A percentile compares a stretch with the other conserved stretches of the same genome.
phyloP scores from a whole-genome alignment of 2,797 vertebrate genomes.

The Sus cebifrons region DNA sequence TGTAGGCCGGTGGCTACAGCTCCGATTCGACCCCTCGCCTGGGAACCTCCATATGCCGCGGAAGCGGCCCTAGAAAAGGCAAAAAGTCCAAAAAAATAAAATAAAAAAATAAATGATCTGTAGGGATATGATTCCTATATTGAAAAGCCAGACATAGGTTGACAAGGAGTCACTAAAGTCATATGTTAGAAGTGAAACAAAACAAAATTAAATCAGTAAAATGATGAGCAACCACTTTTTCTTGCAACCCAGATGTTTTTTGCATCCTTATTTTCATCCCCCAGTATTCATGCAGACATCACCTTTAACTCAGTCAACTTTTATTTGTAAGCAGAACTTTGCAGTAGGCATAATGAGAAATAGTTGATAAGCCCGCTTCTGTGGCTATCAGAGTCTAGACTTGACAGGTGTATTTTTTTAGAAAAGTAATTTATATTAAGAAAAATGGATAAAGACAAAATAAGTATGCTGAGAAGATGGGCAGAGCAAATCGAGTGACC shows the following conservation, averaged over 20 bases:
- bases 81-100: too few relatives aligned
- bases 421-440: neutral
- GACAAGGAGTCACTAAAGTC: neutral
- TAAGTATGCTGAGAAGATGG: neutral
- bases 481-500: neutral
- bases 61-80: too few relatives aligned
- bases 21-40: too few relatives aligned
- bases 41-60: too few relatives aligned
- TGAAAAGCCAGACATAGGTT: neutral
- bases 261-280: constrained; percentile 53
- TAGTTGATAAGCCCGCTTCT: neutral
- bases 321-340: neutral
- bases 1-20: too few relatives aligned
- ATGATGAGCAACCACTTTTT: constrained; percentile 25
- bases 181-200: constrained; percentile 25
- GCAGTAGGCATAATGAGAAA: neutral
- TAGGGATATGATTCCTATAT: neutral
- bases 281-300: neutral
- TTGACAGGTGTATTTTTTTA: neutral
- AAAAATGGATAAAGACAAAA: constrained; percentile 11
- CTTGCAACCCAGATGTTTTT: constrained; percentile 49
- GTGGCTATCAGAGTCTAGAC: neutral
- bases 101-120: neutral
- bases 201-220: constrained; percentile 58
- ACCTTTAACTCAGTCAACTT: neutral